These are phyloP conservation scores for Maconellicoccus hirsutus DNA, from an alignment of 1,140 invertebrate genomes.

Conservation along the genomic window DNA sequence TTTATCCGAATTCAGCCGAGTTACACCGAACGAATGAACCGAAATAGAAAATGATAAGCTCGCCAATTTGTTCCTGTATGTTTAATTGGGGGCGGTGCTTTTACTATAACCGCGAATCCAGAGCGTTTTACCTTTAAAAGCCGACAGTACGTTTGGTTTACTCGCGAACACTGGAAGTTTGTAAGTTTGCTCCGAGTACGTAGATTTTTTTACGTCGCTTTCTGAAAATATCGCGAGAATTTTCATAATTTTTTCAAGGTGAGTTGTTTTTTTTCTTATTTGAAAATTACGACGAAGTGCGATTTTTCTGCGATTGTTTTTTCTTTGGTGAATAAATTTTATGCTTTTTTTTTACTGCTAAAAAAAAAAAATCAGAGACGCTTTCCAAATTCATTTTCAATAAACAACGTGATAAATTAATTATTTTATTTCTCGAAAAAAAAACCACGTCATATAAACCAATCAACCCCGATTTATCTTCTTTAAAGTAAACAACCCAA, in stretches of 20 bases:
- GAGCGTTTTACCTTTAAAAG: slow-evolving; percentile 7
- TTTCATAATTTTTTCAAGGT: too few relatives aligned
- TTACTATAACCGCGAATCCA: slow-evolving; percentile 1
- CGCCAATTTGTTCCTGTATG: slow-evolving; percentile 10
- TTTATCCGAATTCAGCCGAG: background rate
- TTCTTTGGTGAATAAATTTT: too few relatives aligned
- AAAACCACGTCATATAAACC: background rate
- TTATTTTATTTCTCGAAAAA: too few relatives aligned
- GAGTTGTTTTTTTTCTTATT: too few relatives aligned
- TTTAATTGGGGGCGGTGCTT: slow-evolving; percentile 21
- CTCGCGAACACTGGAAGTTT: background rate
- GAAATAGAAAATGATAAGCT: slow-evolving; percentile 15
- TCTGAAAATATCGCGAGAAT: too few relatives aligned
- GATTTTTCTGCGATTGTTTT: too few relatives aligned
- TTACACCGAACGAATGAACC: background rate
- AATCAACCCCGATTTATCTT: background rate
- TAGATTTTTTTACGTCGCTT: background rate
- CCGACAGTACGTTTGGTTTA: background rate
- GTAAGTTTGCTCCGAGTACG: background rate
- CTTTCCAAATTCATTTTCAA: too few relatives aligned
- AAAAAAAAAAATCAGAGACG: too few relatives aligned
- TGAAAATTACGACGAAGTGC: too few relatives aligned
- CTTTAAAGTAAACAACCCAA: too few relatives aligned
- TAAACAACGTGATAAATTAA: too few relatives aligned
- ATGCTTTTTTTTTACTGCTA: too few relatives aligned